A percentile compares a stretch with the other conserved stretches of the same genome.
Conservation (phyloP, 1,140 invertebrate genomes). For the Sminthurinus signatus region DNA sequence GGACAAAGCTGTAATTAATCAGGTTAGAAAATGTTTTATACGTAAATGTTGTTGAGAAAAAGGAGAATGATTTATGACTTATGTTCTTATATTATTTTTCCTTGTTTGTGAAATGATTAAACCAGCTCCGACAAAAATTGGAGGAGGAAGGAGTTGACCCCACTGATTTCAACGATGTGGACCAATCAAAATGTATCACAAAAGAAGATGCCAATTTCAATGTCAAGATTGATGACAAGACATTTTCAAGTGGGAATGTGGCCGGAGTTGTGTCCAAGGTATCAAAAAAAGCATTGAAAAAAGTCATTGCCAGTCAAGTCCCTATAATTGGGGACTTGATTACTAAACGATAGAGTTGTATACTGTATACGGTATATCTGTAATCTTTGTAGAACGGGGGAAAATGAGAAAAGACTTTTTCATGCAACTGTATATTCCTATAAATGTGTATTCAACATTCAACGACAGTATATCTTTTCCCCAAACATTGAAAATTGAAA, state of each 20-base stretch:
- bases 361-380: too few species aligned
- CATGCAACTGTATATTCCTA: too few species aligned
- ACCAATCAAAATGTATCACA: constrained; percentile 58
- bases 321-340: too few species aligned
- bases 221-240: constrained; percentile 65
- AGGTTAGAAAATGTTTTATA: too few species aligned
- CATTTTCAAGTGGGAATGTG: constrained; percentile 64
- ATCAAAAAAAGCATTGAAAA: neutral
- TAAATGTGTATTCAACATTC: too few species aligned
- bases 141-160: constrained; percentile 60
- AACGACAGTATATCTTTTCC: too few species aligned
- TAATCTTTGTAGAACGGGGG: too few species aligned
- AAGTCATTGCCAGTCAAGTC: neutral
- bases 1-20: constrained; percentile 60
- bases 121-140: constrained; percentile 57
- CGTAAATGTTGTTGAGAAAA: constrained; percentile 7
- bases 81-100: neutral
- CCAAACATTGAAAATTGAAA: too few species aligned
- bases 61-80: constrained; percentile 1
- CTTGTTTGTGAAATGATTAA: neutral
- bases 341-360: too few species aligned
- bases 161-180: constrained; percentile 64
- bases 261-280: constrained; percentile 60
- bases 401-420: too few species aligned
- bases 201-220: constrained; percentile 56